These are phyloP conservation scores for Leucophenga montana DNA, from an alignment of 2,888 invertebrate genomes.

Conservation along the genomic window DNA sequence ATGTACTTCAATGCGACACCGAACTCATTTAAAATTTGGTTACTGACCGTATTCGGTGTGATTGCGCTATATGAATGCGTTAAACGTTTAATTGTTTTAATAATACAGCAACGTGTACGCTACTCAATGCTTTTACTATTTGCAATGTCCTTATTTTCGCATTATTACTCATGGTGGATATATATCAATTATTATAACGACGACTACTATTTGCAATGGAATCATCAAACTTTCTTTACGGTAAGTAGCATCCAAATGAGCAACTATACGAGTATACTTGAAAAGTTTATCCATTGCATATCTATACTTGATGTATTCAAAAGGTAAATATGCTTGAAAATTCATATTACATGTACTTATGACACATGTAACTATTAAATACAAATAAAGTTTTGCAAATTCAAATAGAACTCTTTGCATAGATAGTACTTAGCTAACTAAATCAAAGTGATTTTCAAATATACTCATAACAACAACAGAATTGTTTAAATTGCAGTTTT, in stretches of 20 bases:
- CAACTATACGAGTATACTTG: background rate
- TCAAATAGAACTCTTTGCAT: too few species aligned
- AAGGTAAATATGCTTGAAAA: background rate
- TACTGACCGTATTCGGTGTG: constrained; percentile 76
- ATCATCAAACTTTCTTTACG: constrained; percentile 80
- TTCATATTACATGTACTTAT: too few species aligned
- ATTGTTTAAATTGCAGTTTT: too few species aligned
- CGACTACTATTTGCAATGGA: constrained; percentile 81
- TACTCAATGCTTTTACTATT: constrained; percentile 79
- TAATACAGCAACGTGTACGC: constrained; percentile 75
- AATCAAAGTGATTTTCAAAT: too few species aligned
- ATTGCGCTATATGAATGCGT: constrained; percentile 78
- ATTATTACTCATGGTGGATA: constrained; percentile 82
- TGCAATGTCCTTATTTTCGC: constrained; percentile 78
- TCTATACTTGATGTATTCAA: constrained; percentile 19
- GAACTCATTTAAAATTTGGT: constrained; percentile 81
- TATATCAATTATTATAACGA: constrained; percentile 83
- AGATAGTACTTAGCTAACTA: too few species aligned
- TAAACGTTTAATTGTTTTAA: constrained; percentile 75
- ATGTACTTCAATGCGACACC: constrained; percentile 81
- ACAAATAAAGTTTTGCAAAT: too few species aligned
- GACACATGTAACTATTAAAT: too few species aligned
- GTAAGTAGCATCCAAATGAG: constrained; percentile 61
- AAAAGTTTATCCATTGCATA: constrained; percentile 2
- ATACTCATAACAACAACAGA: too few species aligned